Evolutionary conservation across 2,113 vertebrate genomes (phyloP), one percentile per base, ranked within the genome.

Genomic region (Piaya cayana): DNA sequence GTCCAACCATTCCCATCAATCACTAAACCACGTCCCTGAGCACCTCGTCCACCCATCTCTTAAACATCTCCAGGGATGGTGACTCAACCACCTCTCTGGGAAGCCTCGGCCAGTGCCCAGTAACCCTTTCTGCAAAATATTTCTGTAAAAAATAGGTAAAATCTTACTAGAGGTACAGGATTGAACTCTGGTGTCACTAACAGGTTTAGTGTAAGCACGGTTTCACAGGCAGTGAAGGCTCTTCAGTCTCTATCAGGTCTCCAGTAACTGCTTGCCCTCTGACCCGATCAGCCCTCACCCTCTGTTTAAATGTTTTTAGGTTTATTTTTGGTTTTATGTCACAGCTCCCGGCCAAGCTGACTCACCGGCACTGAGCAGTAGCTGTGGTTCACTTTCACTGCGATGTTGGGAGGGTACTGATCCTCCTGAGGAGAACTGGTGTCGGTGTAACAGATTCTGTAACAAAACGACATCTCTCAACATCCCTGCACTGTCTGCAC

Each of bases 331-430:
- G n/a, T n/a, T n/a, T n/a, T n/a, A n/a, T 4, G 47, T 42, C 18
- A 22, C n/a, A 32, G 7, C 52, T 56, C 45, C 36, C 5, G 18
- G 72, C 56, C 13, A 49, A 27, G 42, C 12, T 29, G 26, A 96
- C 99, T 98, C 93, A 99, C 99, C 81, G 99, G 99, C 82, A 99
- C 99, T 0, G 99, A 99, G 98, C 99, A 99, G 97, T 99, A 99
- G 93, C 98, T 99, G 95, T 99, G 99, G 96, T 99, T 99, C 88
- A 99, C 99, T 98, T 99, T 99, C 91, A 99, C 99, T 6, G 99
- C 99, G 11, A 99, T 99, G 97, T 99, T 99, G 21, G 99, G 99
- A 32, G 99, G 99, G 96, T 99, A 99, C 96, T 99, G 99, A 96
- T 99, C 99, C 97, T 99, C 99, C 97, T 99, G 99, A 43, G 99